Evolutionary conservation across 2,797 vertebrate genomes (phyloP).

Genomic region (Lerista edwardsae): DNA sequence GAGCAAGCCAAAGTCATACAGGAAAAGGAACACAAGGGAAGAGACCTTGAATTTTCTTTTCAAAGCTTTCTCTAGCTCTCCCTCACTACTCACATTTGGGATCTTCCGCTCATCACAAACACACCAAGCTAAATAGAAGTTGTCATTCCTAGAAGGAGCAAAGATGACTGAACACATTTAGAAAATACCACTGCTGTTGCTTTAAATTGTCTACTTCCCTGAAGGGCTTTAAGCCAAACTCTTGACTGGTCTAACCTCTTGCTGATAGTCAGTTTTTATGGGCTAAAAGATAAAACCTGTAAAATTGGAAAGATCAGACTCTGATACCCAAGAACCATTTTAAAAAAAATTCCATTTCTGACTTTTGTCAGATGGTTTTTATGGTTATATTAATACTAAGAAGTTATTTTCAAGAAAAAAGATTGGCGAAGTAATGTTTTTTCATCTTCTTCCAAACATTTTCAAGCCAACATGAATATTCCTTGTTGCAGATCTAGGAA

Average conservation of each 20-base stretch:
- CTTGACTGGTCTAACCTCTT: background rate
- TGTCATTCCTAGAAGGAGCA: background rate
- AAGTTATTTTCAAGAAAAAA: background rate
- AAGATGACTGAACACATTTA: slow-evolving; percentile 20
- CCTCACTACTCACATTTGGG: slow-evolving; percentile 33
- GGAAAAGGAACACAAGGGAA: slow-evolving; percentile 59
- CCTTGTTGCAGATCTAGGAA: background rate
- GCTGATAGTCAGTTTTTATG: background rate
- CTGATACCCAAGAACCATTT: background rate
- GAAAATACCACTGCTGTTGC: background rate
- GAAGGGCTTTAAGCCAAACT: background rate
- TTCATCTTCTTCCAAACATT: background rate
- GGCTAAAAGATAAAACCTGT: background rate
- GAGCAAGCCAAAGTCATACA: slow-evolving; percentile 62
- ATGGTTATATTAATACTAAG: background rate
- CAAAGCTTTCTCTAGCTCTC: slow-evolving; percentile 46
- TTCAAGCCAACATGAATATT: background rate
- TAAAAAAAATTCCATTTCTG: background rate
- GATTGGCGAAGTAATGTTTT: background rate
- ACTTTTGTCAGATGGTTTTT: background rate
- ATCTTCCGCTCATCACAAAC: slow-evolving; percentile 43
- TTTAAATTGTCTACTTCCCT: background rate
- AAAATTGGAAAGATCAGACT: background rate
- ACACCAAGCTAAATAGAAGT: background rate
- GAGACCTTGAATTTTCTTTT: slow-evolving; percentile 50